Evolutionary conservation across 2,888 invertebrate genomes (phyloP).

Genomic region (Drosophila quinaria): DNA sequence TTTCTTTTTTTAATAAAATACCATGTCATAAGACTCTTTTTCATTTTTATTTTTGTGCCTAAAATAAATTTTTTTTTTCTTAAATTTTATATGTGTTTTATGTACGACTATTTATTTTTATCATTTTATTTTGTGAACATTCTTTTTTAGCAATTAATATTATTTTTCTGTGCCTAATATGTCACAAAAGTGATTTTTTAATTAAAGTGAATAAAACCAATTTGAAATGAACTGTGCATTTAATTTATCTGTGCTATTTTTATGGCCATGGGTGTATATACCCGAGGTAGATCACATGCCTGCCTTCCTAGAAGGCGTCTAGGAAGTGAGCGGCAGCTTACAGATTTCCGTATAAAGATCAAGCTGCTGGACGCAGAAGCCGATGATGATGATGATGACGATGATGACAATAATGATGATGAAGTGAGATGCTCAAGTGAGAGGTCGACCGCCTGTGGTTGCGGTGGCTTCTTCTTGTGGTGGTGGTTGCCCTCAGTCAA

Average conservation of each 20-base stretch:
- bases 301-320: conserved; percentile 28
- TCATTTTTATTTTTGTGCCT: too few species aligned
- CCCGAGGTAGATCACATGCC: not conserved
- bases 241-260: not conserved
- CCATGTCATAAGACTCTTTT: too few species aligned
- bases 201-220: not conserved
- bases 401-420: conserved; percentile 12
- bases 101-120: too few species aligned
- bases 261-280: not conserved
- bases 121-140: too few species aligned
- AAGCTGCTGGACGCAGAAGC: conserved; percentile 32
- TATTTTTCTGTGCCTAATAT: too few species aligned
- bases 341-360: conserved; percentile 60
- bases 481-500: conserved; percentile 19
- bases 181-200: too few species aligned
- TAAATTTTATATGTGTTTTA: too few species aligned
- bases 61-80: too few species aligned
- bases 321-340: conserved; percentile 53
- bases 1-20: too few species aligned
- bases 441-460: conserved; percentile 41
- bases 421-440: conserved; percentile 23
- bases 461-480: not conserved
- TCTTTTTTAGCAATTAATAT: too few species aligned
- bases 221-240: not conserved
- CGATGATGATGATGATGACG: conserved; percentile 17